phyloP scores from a whole-genome alignment of 2,888 invertebrate genomes.

The Hypena proboscidalis region DNA sequence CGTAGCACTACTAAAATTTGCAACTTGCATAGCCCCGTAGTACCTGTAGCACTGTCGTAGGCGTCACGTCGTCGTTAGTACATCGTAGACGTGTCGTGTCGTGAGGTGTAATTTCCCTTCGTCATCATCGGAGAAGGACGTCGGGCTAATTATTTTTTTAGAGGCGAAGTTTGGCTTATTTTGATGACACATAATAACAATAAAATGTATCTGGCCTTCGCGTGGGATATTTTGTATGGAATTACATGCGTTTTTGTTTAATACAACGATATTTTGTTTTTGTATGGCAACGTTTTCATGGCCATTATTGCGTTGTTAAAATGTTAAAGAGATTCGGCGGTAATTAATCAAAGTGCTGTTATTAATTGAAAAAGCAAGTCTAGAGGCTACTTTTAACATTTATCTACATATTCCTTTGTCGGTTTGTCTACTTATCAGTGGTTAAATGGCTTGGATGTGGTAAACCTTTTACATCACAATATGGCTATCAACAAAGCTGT shows the following conservation, averaged over 20 bases:
- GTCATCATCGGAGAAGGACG: slow-evolving; percentile 42
- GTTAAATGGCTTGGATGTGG: no score
- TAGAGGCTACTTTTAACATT: not conserved
- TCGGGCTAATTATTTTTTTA: slow-evolving; percentile 71
- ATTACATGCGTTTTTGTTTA: slow-evolving; percentile 35
- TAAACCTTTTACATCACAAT: no score
- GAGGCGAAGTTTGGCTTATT: slow-evolving; percentile 56
- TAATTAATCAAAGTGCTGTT: slow-evolving; percentile 11
- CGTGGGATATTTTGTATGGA: slow-evolving; percentile 51
- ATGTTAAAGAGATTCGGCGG: slow-evolving; percentile 13
- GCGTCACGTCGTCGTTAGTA: not conserved
- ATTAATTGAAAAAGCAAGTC: not conserved
- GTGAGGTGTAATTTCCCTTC: slow-evolving; percentile 32
- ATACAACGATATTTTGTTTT: slow-evolving; percentile 22
- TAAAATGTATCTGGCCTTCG: slow-evolving; percentile 49
- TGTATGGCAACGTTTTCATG: slow-evolving; percentile 26
- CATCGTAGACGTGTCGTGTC: slow-evolving; percentile 6
- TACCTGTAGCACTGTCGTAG: not conserved
- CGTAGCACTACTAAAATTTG: no score
- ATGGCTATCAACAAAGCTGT: no score
- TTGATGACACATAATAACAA: slow-evolving; percentile 75
- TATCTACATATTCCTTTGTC: no score
- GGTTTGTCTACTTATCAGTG: no score
- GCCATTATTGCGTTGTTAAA: slow-evolving; percentile 30
- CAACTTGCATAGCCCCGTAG: no score